phyloP scores from a whole-genome alignment of 2,113 vertebrate genomes.

The Cynocephalus volans region DNA sequence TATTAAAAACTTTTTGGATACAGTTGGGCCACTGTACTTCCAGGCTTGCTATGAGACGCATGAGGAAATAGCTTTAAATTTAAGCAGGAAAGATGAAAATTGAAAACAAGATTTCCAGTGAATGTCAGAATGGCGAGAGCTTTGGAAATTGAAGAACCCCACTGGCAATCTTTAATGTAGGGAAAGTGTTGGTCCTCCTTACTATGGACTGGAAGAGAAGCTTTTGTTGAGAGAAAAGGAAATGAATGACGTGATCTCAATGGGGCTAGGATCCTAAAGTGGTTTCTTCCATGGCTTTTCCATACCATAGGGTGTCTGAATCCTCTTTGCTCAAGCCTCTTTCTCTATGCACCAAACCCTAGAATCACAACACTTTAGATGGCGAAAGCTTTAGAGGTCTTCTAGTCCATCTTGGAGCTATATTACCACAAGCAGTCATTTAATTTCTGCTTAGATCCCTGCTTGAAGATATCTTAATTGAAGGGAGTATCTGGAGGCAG shows the following conservation, averaged over 20 bases:
- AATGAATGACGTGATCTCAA: neutral
- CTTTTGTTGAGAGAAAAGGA: neutral
- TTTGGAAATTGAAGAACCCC: slow-evolving; percentile 35
- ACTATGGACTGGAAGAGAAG: neutral
- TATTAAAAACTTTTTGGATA: slow-evolving; percentile 41
- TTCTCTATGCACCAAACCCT: neutral
- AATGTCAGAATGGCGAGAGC: slow-evolving; percentile 44
- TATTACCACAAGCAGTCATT: slow-evolving; percentile 8
- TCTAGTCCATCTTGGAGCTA: slow-evolving; percentile 2
- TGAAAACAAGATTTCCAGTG: neutral
- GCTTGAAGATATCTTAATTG: neutral
- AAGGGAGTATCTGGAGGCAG: neutral
- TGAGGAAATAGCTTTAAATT: slow-evolving; percentile 62
- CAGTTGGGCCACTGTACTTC: neutral
- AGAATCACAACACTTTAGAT: slow-evolving; percentile 15
- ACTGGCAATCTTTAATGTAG: neutral
- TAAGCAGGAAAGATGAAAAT: slow-evolving; percentile 65
- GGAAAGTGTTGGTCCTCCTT: neutral
- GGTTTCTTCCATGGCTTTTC: slow-evolving; percentile 36
- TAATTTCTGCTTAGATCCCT: slow-evolving; percentile 23
- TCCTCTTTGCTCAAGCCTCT: neutral
- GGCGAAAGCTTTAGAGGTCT: slow-evolving; percentile 22
- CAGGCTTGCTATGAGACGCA: slow-evolving; percentile 9
- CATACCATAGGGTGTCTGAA: neutral
- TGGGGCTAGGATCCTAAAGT: slow-evolving; percentile 13